Conservation (phyloP, 1,140 invertebrate species). For the Linepithema humile region DNA sequence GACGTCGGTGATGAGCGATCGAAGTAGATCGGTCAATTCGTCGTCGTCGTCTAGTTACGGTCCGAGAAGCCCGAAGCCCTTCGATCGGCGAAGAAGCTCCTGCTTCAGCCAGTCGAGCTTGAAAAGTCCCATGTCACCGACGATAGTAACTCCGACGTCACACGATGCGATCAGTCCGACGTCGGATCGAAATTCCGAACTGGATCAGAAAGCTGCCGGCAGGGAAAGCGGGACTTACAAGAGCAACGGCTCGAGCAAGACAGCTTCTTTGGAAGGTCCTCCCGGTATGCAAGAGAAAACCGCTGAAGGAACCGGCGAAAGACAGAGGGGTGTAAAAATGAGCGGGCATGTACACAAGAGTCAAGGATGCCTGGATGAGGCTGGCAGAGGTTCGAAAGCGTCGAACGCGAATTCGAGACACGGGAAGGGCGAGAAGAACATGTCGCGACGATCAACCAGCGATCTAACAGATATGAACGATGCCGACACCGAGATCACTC, state of each 20-base stretch:
- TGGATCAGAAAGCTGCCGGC: not conserved
- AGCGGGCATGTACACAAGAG: constrained; percentile 75
- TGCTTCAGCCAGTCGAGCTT: constrained; percentile 65
- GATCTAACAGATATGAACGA: constrained; percentile 89
- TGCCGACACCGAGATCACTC: constrained; percentile 86
- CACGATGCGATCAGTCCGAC: constrained; percentile 59
- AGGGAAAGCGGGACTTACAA: constrained; percentile 19
- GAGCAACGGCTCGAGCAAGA: constrained; percentile 12
- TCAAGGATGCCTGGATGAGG: constrained; percentile 76
- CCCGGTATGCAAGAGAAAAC: constrained; percentile 19
- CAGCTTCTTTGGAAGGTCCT: constrained; percentile 26
- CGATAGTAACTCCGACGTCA: constrained; percentile 61
- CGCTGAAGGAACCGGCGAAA: constrained; percentile 11
- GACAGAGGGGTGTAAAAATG: constrained; percentile 49
- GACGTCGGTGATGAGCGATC: constrained; percentile 42
- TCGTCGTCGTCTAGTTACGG: constrained; percentile 67
- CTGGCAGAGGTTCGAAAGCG: constrained; percentile 12
- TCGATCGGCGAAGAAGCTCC: constrained; percentile 73
- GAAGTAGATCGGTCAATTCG: constrained; percentile 49
- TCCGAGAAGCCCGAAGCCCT: constrained; percentile 64
- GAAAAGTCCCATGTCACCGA: constrained; percentile 74
- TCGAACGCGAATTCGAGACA: not conserved
- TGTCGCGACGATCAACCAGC: constrained; percentile 88
- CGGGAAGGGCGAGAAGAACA: constrained; percentile 64
- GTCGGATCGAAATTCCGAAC: constrained; percentile 9